These are phyloP conservation scores for Mechanitis messenoides DNA, from an alignment of 2,888 invertebrate genomes.

Conservation along the genomic window DNA sequence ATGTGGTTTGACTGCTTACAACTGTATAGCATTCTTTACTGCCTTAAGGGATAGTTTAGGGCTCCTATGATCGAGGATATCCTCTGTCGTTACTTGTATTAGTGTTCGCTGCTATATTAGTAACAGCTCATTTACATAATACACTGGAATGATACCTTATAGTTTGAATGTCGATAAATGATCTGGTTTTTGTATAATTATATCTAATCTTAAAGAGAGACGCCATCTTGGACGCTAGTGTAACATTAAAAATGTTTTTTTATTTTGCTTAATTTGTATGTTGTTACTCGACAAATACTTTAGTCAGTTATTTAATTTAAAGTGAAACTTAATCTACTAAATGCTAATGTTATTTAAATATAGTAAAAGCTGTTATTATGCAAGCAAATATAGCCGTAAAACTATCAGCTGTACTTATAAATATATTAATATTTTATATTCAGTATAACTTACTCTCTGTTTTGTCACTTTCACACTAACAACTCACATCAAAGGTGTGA, in stretches of 20 bases:
- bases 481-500: too few relatives aligned
- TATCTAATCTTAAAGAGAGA: too few relatives aligned
- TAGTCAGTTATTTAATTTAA: constrained; percentile 2
- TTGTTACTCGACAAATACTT: too few relatives aligned
- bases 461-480: too few relatives aligned
- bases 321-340: constrained; percentile 8
- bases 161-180: too few relatives aligned
- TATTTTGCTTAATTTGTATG: too few relatives aligned
- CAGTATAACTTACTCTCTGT: too few relatives aligned
- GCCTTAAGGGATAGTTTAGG: constrained; percentile 18
- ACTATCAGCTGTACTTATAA: background rate
- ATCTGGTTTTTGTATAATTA: too few relatives aligned
- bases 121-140: background rate
- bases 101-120: constrained; percentile 6
- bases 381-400: constrained; percentile 18
- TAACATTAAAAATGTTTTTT: too few relatives aligned
- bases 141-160: background rate
- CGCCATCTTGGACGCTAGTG: too few relatives aligned
- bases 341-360: constrained; percentile 19
- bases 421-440: too few relatives aligned
- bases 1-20: constrained; percentile 14
- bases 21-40: constrained; percentile 10
- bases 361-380: constrained; percentile 3
- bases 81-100: constrained; percentile 5
- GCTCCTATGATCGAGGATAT: constrained; percentile 15